These are phyloP conservation scores for Myotis lucifugus DNA, from an alignment of 2,113 vertebrate species.

Conservation along the genomic window DNA sequence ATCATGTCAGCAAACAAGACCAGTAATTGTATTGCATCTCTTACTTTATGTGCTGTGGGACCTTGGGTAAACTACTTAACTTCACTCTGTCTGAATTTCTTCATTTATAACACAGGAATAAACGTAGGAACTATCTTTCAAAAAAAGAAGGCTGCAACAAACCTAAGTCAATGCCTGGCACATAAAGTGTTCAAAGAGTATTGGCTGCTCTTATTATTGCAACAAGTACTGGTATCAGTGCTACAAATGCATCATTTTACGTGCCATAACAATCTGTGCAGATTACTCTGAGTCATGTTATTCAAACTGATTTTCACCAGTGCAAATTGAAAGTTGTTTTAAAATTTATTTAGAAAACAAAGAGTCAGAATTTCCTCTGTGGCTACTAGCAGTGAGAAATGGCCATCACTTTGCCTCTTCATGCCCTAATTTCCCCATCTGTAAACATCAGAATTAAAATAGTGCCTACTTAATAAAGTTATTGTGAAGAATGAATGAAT, in stretches of 20 bases:
- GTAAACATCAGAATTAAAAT: conserved; percentile 14
- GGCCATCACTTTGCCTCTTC: background rate
- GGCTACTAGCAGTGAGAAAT: background rate
- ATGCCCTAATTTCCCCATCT: background rate
- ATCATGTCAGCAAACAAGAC: background rate
- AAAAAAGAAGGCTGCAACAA: background rate
- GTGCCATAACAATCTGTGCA: background rate
- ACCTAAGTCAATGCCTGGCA: background rate
- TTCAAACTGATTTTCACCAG: background rate
- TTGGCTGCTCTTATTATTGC: background rate
- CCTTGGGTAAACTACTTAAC: background rate
- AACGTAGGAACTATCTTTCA: background rate
- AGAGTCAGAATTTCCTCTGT: background rate
- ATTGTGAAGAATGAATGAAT: background rate
- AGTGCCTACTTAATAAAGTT: background rate
- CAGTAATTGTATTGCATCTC: background rate
- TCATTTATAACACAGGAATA: background rate
- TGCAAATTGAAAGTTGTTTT: background rate
- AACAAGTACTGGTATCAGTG: background rate
- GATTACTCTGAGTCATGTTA: background rate
- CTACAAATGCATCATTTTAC: background rate
- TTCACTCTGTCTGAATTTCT: background rate
- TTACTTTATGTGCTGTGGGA: background rate
- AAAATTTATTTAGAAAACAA: background rate
- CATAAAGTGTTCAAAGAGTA: background rate